These are phyloP conservation scores for Campoletis sonorensis DNA, from an alignment of 1,140 invertebrate species.

Conservation along the genomic window DNA sequence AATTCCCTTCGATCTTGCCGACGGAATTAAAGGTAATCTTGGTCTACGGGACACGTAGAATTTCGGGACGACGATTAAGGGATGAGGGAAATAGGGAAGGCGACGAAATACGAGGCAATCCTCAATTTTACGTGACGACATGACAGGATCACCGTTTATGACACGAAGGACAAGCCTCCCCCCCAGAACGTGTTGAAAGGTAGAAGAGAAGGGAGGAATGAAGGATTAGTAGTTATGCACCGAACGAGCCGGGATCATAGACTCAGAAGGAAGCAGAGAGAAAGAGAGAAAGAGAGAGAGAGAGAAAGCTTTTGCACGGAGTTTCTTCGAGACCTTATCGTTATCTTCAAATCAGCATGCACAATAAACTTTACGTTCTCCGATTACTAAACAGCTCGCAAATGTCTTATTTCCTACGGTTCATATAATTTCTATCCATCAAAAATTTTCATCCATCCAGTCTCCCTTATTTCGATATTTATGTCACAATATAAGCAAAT, in stretches of 20 bases:
- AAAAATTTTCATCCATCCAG: too few species aligned
- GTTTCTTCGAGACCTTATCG: constrained; percentile 32
- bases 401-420: not conserved
- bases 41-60: not conserved
- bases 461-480: too few species aligned
- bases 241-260: constrained; percentile 33
- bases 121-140: constrained; percentile 64
- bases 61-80: not conserved
- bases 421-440: not conserved
- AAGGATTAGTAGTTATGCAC: constrained; percentile 49
- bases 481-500: too few species aligned
- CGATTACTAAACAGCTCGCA: constrained; percentile 72
- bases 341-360: constrained; percentile 75
- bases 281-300: too few species aligned
- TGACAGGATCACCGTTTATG: constrained; percentile 62
- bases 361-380: constrained; percentile 71
- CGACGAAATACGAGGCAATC: constrained; percentile 44
- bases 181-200: constrained; percentile 30
- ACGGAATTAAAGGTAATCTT: constrained; percentile 38
- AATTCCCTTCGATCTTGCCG: not conserved
- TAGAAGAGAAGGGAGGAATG: constrained; percentile 48
- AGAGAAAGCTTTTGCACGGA: not conserved
- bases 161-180: constrained; percentile 58
- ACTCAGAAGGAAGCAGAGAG: not conserved
- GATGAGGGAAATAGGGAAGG: constrained; percentile 23